Evolutionary conservation across 2,113 vertebrate species (phyloP), one percentile per base, ranked within the genome.

Genomic region (Bucco capensis): DNA sequence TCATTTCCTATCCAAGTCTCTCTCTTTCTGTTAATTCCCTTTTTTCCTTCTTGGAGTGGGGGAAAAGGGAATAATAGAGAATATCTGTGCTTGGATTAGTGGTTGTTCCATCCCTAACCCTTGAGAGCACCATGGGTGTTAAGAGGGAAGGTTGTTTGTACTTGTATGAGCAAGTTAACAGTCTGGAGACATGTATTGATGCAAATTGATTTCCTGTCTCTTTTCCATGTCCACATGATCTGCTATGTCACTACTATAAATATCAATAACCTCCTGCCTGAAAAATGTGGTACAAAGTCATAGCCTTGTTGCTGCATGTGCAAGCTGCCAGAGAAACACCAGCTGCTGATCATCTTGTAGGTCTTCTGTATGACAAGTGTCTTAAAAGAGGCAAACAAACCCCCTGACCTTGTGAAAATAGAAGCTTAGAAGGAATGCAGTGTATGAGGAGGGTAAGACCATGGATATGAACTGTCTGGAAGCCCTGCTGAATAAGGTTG

Each of bases 161-260:
- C 92, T 75, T 82, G 74, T 75, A 72, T 13, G 50, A 93, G 77
- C 50, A 70, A 57, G 71, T 84, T 90, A 93, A 58, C 38, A 27
- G 50, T 88, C 62, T 82, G 77, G 40, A 90, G 80, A 78, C 49
- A 30, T 38, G 40, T 74, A 57, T 84, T 0, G 14, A 72, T 62
- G 73, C 30, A 90, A 79, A 94, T 78, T 92, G 94, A 95, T 90
- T 93, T 88, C 62, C 83, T 73, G 86, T 72, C 94, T 82, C 73
- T 75, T 93, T 92, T 54, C 69, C 83, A 84, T 90, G 83, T 93
- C 81, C 83, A 84, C 76, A 92, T 86, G 92, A 90, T 93, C 85
- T 92, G 79, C 85, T 92, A 10, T 85, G 91, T 94, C 57, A 75
- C 76, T 69, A 69, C 86, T 70, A 89, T 86, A 90, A 93, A 84